These are phyloP conservation scores for Volucella inflata DNA, from an alignment of 2,888 invertebrate species.

Conservation along the genomic window DNA sequence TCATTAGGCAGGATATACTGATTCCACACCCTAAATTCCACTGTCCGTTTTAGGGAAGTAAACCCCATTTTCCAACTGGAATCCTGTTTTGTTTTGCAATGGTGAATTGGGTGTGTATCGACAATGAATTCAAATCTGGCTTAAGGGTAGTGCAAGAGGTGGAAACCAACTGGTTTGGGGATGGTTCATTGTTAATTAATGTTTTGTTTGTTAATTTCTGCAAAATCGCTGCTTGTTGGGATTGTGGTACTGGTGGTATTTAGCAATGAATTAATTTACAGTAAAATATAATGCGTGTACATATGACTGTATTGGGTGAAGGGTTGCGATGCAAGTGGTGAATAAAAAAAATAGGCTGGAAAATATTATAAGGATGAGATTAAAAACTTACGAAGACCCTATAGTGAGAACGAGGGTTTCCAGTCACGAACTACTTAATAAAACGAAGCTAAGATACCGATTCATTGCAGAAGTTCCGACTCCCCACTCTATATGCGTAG, in stretches of 20 bases:
- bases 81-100: slow-evolving; percentile 7
- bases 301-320: background rate
- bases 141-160: background rate
- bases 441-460: no score
- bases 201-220: slow-evolving; percentile 58
- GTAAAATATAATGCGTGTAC: slow-evolving; percentile 38
- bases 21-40: background rate
- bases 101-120: background rate
- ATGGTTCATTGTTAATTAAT: slow-evolving; percentile 57
- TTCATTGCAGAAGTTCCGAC: no score
- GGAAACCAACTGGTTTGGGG: slow-evolving; percentile 5
- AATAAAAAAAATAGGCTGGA: no score
- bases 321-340: no score
- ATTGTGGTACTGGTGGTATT: slow-evolving; percentile 52
- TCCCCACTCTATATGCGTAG: no score
- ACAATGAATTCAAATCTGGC: background rate
- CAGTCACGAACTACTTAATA: no score
- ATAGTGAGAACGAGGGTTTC: no score
- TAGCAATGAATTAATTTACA: slow-evolving; percentile 62
- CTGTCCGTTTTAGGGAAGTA: background rate
- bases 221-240: slow-evolving; percentile 44
- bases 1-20: slow-evolving; percentile 3
- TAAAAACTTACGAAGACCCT: no score
- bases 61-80: slow-evolving; percentile 11
- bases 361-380: no score